A percentile compares a stretch with the other conserved stretches of the same genome.
These are phyloP conservation scores for Glomeris marginata DNA, from an alignment of 2,888 invertebrate species.

Conservation along the genomic window DNA sequence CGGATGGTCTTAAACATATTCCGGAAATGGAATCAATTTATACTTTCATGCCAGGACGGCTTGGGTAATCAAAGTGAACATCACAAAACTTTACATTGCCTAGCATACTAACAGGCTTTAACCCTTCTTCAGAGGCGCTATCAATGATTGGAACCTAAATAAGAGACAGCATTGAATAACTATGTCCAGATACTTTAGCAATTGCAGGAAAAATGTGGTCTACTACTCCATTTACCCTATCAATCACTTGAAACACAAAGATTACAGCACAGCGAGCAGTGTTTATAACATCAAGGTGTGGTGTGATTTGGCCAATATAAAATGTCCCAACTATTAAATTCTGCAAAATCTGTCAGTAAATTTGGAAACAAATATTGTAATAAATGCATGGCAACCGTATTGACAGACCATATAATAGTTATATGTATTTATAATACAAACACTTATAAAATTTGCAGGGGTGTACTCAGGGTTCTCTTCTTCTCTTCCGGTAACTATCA, in stretches of 20 bases:
- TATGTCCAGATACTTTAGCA: no score
- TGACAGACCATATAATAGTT: no score
- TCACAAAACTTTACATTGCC: conserved; percentile 53
- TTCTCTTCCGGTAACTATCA: conserved; percentile 47
- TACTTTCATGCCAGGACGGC: conserved; percentile 54
- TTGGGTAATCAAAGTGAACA: conserved; percentile 60
- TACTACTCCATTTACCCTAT: conserved; percentile 33
- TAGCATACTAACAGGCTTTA: conserved; percentile 34
- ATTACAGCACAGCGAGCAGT: conserved; percentile 47
- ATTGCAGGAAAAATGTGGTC: no score
- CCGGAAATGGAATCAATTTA: not conserved
- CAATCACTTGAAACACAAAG: conserved; percentile 54
- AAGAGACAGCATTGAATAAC: no score
- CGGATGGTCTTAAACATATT: no score
- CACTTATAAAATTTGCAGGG: conserved; percentile 53
- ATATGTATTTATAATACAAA: conserved; percentile 30
- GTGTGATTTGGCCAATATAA: no score
- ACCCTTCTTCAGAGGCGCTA: conserved; percentile 46
- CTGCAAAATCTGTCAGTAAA: no score
- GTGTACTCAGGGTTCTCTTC: conserved; percentile 44
- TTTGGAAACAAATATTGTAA: no score
- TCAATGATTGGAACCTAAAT: conserved; percentile 48
- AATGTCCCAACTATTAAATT: no score
- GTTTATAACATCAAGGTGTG: no score
- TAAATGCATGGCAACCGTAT: no score